A percentile compares a stretch with the other conserved stretches of the same genome.
Conservation (phyloP, 1,140 invertebrate species). For the Aethina tumida region DNA sequence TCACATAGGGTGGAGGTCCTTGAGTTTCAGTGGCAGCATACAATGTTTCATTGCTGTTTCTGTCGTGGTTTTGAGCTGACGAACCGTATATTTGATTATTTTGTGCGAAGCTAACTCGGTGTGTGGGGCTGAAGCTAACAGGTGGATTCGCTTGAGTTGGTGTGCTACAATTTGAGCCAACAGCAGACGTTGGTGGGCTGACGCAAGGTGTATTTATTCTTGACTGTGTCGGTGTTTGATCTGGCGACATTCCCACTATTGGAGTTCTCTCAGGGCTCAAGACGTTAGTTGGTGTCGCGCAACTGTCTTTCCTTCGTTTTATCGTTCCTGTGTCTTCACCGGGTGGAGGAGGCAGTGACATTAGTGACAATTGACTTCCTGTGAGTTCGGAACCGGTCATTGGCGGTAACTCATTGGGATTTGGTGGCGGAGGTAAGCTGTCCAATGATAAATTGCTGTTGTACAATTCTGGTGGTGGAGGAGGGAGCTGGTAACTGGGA, state of each 20-base stretch:
- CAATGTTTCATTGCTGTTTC: conserved; percentile 19
- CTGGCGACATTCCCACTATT: conserved; percentile 34
- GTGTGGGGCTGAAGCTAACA: conserved; percentile 22
- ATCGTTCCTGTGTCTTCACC: conserved; percentile 39
- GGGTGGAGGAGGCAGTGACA: conserved; percentile 57
- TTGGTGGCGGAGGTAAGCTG: conserved; percentile 66
- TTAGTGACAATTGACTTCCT: conserved; percentile 54
- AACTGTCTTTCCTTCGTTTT: conserved; percentile 29
- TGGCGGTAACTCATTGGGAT: conserved; percentile 49
- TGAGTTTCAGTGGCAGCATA: conserved; percentile 11
- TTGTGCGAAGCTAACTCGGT: conserved; percentile 11
- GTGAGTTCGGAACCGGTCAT: conserved; percentile 49
- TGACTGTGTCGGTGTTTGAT: conserved; percentile 35
- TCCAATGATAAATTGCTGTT: conserved; percentile 65
- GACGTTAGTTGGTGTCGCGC: conserved; percentile 28
- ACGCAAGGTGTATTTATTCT: conserved; percentile 38
- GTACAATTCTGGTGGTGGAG: conserved; percentile 56
- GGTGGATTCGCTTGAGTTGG: conserved; percentile 28
- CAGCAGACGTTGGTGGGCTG: conserved; percentile 38
- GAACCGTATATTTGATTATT: conserved; percentile 16
- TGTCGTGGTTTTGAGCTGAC: conserved; percentile 25
- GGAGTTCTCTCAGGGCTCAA: conserved; percentile 32
- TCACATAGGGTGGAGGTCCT: conserved; percentile 21
- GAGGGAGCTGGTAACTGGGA: conserved; percentile 39
- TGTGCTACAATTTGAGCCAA: conserved; percentile 30